Conservation (phyloP, 2,797 vertebrate genomes). For the Alfaro cultratus region DNA sequence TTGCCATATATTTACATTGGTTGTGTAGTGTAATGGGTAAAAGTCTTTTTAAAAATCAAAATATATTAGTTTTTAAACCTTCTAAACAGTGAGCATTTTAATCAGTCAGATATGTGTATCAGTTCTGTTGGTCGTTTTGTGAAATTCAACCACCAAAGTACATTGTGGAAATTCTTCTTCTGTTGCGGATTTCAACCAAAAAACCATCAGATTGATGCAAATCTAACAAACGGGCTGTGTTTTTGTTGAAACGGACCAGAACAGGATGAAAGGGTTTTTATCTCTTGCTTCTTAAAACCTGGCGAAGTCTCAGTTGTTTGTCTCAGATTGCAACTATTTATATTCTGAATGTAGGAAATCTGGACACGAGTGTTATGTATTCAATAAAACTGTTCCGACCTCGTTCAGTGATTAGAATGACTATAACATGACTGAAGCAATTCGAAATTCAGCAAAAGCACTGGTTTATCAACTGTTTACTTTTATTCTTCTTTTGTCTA, state of each 20-base stretch:
- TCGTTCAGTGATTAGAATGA: not conserved
- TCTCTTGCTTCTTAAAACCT: not conserved
- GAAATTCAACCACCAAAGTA: not conserved
- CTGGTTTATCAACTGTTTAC: no score
- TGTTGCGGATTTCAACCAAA: not conserved
- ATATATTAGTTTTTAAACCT: not conserved
- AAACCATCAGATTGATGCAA: not conserved
- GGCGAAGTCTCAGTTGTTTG: not conserved
- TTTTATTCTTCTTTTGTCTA: no score
- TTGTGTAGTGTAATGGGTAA: not conserved
- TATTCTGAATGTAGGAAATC: not conserved
- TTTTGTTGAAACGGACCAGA: not conserved
- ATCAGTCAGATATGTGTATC: not conserved
- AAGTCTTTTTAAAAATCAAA: not conserved
- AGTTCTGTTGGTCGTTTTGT: not conserved
- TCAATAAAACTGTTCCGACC: not conserved
- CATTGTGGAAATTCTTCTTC: not conserved
- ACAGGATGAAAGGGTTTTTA: not conserved
- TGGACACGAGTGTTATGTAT: not conserved
- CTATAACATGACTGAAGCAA: not conserved
- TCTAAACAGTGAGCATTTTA: not conserved
- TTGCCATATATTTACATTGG: not conserved
- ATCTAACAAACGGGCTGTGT: not conserved
- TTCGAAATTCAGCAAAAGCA: no score
- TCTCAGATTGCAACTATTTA: not conserved